Percentiles rank a stretch among this genome's conserved stretches.
Evolutionary conservation across 2,797 vertebrate genomes (phyloP).

Genomic region (Lateolabrax maculatus): DNA sequence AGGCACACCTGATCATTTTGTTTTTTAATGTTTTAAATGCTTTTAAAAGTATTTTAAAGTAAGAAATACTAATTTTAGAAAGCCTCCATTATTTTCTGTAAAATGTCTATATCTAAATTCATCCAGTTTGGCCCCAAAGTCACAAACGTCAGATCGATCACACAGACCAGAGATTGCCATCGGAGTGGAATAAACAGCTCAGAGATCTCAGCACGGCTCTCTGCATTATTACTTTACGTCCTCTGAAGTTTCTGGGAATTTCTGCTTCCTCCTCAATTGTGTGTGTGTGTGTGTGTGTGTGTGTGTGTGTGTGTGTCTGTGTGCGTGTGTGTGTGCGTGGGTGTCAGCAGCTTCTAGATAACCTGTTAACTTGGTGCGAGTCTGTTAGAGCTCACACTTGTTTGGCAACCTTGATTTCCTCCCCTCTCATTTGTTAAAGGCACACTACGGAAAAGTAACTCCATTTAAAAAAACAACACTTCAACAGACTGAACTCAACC

Average conservation of each 20-base stretch:
- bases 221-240: neutral
- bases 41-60: neutral
- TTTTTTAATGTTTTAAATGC: neutral
- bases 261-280: neutral
- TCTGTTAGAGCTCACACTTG: neutral
- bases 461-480: slow-evolving; percentile 15
- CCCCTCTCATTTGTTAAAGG: neutral
- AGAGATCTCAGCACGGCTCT: too few species aligned
- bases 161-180: too few species aligned
- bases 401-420: slow-evolving; percentile 18
- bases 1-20: neutral
- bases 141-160: too few species aligned
- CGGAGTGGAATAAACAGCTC: too few species aligned
- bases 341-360: slow-evolving; percentile 8
- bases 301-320: neutral
- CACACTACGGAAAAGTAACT: slow-evolving; percentile 14
- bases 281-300: too few species aligned
- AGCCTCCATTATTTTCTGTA: neutral
- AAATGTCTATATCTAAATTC: too few species aligned
- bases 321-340: neutral
- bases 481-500: neutral
- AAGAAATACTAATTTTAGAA: neutral
- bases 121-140: too few species aligned
- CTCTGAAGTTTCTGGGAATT: neutral
- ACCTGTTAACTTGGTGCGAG: neutral